These are phyloP conservation scores for Bombylius major DNA, from an alignment of 2,888 invertebrate genomes.

Conservation along the genomic window DNA sequence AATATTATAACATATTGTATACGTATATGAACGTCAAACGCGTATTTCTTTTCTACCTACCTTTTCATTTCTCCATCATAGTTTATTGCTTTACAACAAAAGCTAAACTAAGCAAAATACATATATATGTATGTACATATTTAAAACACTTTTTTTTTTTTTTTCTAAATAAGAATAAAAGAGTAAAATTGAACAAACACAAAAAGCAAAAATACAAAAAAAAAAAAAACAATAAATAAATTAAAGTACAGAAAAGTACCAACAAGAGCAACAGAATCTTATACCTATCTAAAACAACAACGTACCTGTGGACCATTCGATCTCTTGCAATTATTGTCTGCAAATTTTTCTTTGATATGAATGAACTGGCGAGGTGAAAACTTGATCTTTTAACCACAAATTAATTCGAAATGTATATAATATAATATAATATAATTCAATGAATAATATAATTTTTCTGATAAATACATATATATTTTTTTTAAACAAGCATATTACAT, in stretches of 20 bases:
- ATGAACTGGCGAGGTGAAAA: not conserved
- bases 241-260: not conserved
- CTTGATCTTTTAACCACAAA: not conserved
- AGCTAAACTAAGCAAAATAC: too few relatives aligned
- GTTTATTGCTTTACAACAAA: too few relatives aligned
- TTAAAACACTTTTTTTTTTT: not conserved
- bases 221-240: too few relatives aligned
- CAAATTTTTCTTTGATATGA: constrained; percentile 6
- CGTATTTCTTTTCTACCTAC: not conserved
- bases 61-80: not conserved
- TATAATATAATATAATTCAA: too few relatives aligned
- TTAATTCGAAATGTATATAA: constrained; percentile 1
- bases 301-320: constrained; percentile 7
- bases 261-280: not conserved
- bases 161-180: too few relatives aligned
- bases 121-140: too few relatives aligned
- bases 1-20: too few relatives aligned
- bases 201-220: not conserved
- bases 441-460: too few relatives aligned
- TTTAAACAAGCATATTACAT: too few relatives aligned
- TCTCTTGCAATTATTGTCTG: constrained; percentile 7
- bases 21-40: not conserved
- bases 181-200: too few relatives aligned
- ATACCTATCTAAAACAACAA: not conserved
- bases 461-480: too few relatives aligned